phyloP scores from a whole-genome alignment of 53 echinoderm and acorn worm genomes.

The Zoroaster sp. region DNA sequence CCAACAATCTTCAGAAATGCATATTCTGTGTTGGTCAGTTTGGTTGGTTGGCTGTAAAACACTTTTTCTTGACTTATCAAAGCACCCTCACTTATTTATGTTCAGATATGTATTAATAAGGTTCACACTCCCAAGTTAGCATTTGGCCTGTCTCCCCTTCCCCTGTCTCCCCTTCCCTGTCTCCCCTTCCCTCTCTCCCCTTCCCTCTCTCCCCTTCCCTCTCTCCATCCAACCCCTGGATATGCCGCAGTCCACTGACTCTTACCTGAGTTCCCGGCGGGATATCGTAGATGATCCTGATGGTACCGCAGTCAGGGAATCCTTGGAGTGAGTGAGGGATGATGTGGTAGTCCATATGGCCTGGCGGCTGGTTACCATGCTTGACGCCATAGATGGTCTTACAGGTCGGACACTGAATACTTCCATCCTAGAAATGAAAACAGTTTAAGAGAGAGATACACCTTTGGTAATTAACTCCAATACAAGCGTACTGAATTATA shows the following conservation, averaged over 20 bases:
- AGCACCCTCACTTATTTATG: too few relatives aligned
- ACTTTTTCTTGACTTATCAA: too few relatives aligned
- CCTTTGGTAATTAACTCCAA: too few relatives aligned
- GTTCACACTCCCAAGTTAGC: too few relatives aligned
- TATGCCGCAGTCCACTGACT: too few relatives aligned
- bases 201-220: background rate
- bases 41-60: too few relatives aligned
- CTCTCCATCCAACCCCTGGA: too few relatives aligned
- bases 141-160: background rate
- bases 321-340: conserved; percentile 85
- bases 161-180: too few relatives aligned
- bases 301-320: conserved; percentile 70
- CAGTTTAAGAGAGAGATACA: background rate
- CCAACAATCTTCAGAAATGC: too few relatives aligned
- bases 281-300: conserved; percentile 94
- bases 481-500: too few relatives aligned
- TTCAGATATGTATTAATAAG: too few relatives aligned
- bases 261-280: conserved; percentile 92
- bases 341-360: conserved; percentile 92
- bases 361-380: conserved; percentile 88
- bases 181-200: background rate
- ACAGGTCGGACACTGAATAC: conserved; percentile 98
- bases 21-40: too few relatives aligned
- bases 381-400: conserved; percentile 97
- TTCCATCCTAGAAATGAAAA: conserved; percentile 76